Evolutionary conservation across 2,888 invertebrate genomes (phyloP), one percentile per base, ranked within the genome.

Genomic region (Hyppa rectilinea): DNA sequence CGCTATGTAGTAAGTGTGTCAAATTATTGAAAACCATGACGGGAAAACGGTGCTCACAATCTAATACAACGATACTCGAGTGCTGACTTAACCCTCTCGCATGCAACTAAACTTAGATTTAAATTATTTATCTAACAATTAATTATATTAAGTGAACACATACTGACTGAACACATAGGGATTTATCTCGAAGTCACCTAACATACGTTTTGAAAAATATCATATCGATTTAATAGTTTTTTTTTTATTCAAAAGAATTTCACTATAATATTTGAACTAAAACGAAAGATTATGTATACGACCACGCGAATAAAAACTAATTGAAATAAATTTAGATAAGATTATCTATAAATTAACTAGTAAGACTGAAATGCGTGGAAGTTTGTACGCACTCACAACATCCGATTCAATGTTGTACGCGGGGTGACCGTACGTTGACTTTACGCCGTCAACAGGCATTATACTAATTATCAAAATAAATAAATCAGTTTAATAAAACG

Each of bases 201-300:
- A 78, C 84, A 76, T 78, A 81, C 78, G 67, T 63, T 83, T 82
- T 83, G 74, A 85, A 83, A 81, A 84, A 82, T 82, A 84, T 76
- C 66, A 82, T 84, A 84, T 86, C 78, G 81, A 85, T 85, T 87
- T 84, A 83, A 87, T 90, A 85, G 59, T 88, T 87, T 75, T 85
- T 68, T 88, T 88, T 87, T 87, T 83, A 85, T 90, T 89, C 88
- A 88, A 92, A 91, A 89, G 85, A 92, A 93, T 93, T 94, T 92
- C 64, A 86, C 93, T 94, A 94, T 88, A 91, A 94, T 92, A 94
- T 93, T 93, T 94, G 86, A 91, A 92, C 94, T 94, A 94, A 92
- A 89, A 89, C 88, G 89, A 91, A 86, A 43, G 12, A 87, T 87
- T 88, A 87, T 88, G 87, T 90, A 89, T 88, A 88, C 88, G 87